Evolutionary conservation across 2,888 invertebrate genomes (phyloP), one percentile per base, ranked within the genome.

Genomic region (Ophion ventricosus): DNA sequence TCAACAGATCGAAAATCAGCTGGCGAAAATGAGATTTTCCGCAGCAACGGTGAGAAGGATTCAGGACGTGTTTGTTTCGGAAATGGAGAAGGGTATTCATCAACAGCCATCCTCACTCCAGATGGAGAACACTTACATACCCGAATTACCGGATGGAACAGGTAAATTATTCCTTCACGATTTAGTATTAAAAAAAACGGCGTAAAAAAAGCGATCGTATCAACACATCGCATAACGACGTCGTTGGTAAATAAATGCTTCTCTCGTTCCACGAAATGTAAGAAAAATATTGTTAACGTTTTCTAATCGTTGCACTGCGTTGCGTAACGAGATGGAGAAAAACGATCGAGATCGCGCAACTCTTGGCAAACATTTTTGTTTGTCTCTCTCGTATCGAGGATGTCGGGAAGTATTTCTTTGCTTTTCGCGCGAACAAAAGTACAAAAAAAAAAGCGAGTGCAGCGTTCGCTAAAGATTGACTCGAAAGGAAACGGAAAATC

Each of bases 101-200:
- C 94, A 95, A 90, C 92, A 94, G 88, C 94, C 95, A 10, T 96
- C 96, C 73, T 96, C 96, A 40, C 92, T 96, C 85, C 96, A 96
- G 92, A 96, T 96, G 96, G 96, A 96, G 91, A 96, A 96, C 92
- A 97, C 97, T 0, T 97, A 96, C 89, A 95, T 97, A 69, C 96
- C 96, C 0, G 96, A 96, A 91, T 93, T 96, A 64, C 96, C 96
- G 0, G 94, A 96, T 90, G 96, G 96, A 83, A 95, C 95, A 88
- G 96, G 96, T 96, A 89, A 43, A 1, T 43, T 14, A 43, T 14
- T 43, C 14, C 3, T 0, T 11, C 11, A 14, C 14, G 43, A 43
- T 43, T 43, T 0, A 14, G 1, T 43, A 56, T 7, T 29, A 25
- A 20, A 17, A 40, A 59, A 57, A 57, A 23, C 4, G n/a, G 20